phyloP scores from a whole-genome alignment of 64 coral and sea anemone genomes.

The Trachythela sp. region DNA sequence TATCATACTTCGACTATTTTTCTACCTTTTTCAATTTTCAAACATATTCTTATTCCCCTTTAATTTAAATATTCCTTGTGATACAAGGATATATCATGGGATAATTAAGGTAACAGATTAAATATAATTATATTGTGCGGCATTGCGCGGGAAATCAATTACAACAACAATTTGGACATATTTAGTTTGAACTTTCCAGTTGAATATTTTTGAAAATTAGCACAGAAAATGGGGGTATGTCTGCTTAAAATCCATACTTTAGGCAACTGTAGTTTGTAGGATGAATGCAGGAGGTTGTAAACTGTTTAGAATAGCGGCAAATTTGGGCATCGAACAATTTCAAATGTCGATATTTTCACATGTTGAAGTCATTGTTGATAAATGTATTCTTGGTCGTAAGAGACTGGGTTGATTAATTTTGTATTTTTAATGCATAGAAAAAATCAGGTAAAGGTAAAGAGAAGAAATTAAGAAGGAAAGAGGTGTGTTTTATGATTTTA shows the following conservation, averaged over 20 bases:
- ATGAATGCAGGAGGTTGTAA: background rate
- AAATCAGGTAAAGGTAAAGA: slow-evolving; percentile 95
- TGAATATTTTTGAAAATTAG: background rate
- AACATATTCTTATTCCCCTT: background rate
- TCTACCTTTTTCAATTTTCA: too few species aligned
- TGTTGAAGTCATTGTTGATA: too few species aligned
- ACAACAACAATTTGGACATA: too few species aligned
- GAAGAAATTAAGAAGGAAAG: slow-evolving; percentile 90
- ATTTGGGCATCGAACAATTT: too few species aligned
- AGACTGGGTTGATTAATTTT: background rate
- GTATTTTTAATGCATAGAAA: slow-evolving; percentile 38
- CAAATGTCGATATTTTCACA: too few species aligned
- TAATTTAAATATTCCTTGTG: too few species aligned
- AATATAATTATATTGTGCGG: too few species aligned
- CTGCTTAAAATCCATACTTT: background rate
- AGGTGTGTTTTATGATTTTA: slow-evolving; percentile 44
- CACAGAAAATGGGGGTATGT: slow-evolving; percentile 68
- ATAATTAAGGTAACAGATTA: too few species aligned
- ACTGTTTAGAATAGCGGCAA: background rate
- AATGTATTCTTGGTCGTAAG: too few species aligned
- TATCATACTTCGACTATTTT: too few species aligned
- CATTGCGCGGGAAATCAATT: slow-evolving; percentile 61
- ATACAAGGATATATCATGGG: too few species aligned
- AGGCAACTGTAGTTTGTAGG: background rate
- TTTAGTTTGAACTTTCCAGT: background rate